Evolutionary conservation across 2,888 invertebrate genomes (phyloP), one percentile per base, ranked within the genome.

Genomic region (Limenitis camilla): DNA sequence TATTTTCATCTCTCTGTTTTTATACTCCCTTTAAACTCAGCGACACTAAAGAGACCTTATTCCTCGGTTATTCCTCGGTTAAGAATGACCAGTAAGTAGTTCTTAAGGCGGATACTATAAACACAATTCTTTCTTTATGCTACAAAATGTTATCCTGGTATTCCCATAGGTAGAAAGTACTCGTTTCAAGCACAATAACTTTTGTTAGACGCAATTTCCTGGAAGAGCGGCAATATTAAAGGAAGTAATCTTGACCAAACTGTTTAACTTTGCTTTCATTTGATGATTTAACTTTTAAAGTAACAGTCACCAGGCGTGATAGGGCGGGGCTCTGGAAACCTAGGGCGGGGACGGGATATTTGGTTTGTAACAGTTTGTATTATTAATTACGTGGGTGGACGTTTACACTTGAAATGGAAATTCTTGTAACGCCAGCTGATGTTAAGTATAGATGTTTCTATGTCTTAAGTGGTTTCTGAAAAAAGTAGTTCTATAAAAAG

Each of bases 321-420:
- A 62, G 71, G 85, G 84, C 81, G 85, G 78, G 66, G 77, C 72
- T n/a, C 42, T 39, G 35, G 52, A 65, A 57, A 61, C 69, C 69
- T 64, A 71, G 73, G 83, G 81, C 77, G 81, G 79, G 58, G 55
- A 60, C 44, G 28, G 47, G 19, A 46, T 73, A 66, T 75, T 74
- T 74, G 68, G 66, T 61, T 69, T 62, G 47, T 62, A 71, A 72
- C 77, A 80, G 82, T 82, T 86, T 78, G 78, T 72, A 67, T 64
- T 67, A 78, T 78, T 79, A 75, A 78, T 78, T 70, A 66, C 56
- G 56, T 56, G 58, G 66, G 65, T 62, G 64, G 63, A 56, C 61
- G 51, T 56, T 42, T 60, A 51, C 44, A 50, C 53, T 53, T 45
- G 32, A 28, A 10, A 19, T 9, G 19, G 44, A 35, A 51, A 39